These are phyloP conservation scores for Diplolepis rosae DNA, from an alignment of 2,888 invertebrate species.

Conservation along the genomic window DNA sequence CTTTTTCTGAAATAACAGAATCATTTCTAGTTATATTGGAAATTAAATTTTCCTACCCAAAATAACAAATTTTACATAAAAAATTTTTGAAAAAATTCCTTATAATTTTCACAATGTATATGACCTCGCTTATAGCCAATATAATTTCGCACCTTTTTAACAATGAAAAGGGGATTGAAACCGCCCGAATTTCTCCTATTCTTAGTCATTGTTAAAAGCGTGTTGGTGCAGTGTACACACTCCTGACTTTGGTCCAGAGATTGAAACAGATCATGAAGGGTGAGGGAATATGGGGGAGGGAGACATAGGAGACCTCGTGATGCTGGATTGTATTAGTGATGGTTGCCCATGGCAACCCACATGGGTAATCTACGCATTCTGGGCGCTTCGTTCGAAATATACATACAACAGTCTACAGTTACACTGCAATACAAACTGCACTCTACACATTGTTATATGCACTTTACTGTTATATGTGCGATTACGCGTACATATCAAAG, in stretches of 20 bases:
- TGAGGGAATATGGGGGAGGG: background rate
- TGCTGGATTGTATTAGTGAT: constrained; percentile 54
- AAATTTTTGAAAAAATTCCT: too few species aligned
- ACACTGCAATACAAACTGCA: constrained; percentile 17
- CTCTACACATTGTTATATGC: background rate
- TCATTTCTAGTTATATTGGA: too few species aligned
- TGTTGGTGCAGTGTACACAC: constrained; percentile 33
- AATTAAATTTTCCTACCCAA: too few species aligned
- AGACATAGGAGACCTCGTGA: constrained; percentile 55
- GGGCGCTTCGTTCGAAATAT: constrained; percentile 49
- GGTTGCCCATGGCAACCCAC: constrained; percentile 70
- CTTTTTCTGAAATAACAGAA: too few species aligned
- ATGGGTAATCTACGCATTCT: constrained; percentile 55
- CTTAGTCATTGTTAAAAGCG: constrained; percentile 6
- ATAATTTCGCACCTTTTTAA: background rate
- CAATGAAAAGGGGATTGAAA: background rate
- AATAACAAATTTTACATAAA: too few species aligned
- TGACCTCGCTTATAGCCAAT: constrained; percentile 11
- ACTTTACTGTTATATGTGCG: background rate
- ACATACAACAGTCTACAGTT: too few species aligned
- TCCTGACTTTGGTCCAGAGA: constrained; percentile 38
- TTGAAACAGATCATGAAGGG: constrained; percentile 40
- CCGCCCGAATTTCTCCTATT: background rate
- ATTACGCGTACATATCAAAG: constrained; percentile 30
- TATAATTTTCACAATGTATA: too few species aligned